Evolutionary conservation across 1,140 invertebrate genomes (phyloP).

Genomic region (Hyphantria cunea): DNA sequence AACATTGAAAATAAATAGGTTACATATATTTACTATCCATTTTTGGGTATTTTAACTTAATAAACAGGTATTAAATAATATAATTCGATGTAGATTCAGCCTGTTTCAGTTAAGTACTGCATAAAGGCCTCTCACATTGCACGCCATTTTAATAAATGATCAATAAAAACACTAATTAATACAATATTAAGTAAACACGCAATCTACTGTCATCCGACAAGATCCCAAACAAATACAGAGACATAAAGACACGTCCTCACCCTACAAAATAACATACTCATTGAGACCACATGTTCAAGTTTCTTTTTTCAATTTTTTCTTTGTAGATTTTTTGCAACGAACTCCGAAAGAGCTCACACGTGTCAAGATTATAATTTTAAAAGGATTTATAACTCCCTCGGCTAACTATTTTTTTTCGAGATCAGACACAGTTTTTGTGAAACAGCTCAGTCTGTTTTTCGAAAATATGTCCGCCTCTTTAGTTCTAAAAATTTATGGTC

Average conservation of each 20-base stretch:
- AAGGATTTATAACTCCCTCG: slow-evolving; percentile 30
- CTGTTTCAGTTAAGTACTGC: no score
- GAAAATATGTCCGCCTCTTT: slow-evolving; percentile 1
- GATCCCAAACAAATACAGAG: background rate
- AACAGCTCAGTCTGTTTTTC: slow-evolving; percentile 1
- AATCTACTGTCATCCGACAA: no score
- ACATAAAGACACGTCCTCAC: slow-evolving; percentile 1
- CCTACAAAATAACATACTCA: slow-evolving; percentile 16
- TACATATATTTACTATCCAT: no score
- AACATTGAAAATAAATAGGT: no score
- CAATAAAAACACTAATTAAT: no score
- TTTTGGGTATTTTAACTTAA: no score
- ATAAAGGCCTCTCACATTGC: no score
- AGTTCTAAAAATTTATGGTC: background rate
- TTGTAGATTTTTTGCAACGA: slow-evolving; percentile 24
- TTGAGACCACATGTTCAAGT: slow-evolving; percentile 11
- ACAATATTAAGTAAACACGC: no score
- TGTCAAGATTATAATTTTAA: slow-evolving; percentile 35
- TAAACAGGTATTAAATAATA: no score
- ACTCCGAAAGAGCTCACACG: slow-evolving; percentile 19
- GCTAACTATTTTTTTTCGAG: background rate
- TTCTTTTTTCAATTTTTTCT: slow-evolving; percentile 23
- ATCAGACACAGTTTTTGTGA: slow-evolving; percentile 24
- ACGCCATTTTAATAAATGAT: no score
- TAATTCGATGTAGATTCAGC: no score